A percentile compares a stretch with the other conserved stretches of the same genome.
phyloP scores from a whole-genome alignment of 2,888 invertebrate species.

The Tryphoninae sp. region DNA sequence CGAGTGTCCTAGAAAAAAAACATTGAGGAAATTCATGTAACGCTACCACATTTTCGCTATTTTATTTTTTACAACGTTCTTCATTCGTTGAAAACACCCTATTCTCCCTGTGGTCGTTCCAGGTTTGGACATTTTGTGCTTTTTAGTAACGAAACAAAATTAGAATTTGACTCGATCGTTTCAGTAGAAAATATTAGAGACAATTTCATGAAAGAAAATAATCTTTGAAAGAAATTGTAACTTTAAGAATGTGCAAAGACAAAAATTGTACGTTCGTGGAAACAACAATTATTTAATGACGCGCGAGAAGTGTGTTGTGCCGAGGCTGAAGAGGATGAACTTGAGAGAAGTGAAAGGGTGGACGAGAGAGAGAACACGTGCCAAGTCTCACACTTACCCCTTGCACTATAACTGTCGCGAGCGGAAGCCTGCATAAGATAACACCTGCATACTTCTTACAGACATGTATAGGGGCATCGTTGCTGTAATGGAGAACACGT shows the following conservation, averaged over 20 bases:
- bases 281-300: slow-evolving; percentile 33
- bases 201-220: too few relatives aligned
- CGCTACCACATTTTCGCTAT: not conserved
- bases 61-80: not conserved
- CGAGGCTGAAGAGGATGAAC: slow-evolving; percentile 43
- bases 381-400: slow-evolving; percentile 44
- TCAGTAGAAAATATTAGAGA: too few relatives aligned
- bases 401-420: slow-evolving; percentile 12
- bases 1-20: slow-evolving; percentile 30
- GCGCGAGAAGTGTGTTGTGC: slow-evolving; percentile 38
- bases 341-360: slow-evolving; percentile 47
- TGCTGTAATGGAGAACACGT: slow-evolving; percentile 14
- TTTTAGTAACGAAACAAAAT: too few relatives aligned
- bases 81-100: too few relatives aligned
- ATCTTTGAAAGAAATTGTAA: too few relatives aligned
- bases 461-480: slow-evolving; percentile 1
- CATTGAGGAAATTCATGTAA: not conserved
- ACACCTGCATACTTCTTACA: slow-evolving; percentile 11
- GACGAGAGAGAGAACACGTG: slow-evolving; percentile 41
- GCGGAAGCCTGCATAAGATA: slow-evolving; percentile 11
- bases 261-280: not conserved
- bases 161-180: too few relatives aligned
- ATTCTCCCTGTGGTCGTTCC: too few relatives aligned
- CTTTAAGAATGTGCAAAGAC: not conserved
- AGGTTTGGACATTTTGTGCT: too few relatives aligned